Conservation (phyloP, 2,797 vertebrate species). For the Acanthurus tractus region DNA sequence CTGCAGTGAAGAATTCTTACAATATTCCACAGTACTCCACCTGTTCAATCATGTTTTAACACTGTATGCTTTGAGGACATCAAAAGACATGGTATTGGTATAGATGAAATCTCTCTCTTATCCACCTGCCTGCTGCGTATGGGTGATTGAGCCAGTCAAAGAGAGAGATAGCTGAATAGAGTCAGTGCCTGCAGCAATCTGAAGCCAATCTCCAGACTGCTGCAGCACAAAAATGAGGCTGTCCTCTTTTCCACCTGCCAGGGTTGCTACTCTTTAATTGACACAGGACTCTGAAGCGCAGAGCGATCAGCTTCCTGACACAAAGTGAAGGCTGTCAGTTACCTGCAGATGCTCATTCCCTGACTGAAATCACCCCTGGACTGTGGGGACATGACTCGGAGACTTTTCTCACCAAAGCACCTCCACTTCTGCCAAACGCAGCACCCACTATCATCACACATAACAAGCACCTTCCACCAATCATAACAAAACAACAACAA, state of each 20-base stretch:
- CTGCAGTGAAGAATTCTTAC: slow-evolving; percentile 4
- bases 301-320: slow-evolving; percentile 71
- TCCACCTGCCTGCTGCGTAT: slow-evolving; percentile 54
- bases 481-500: slow-evolving; percentile 43
- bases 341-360: slow-evolving; percentile 43
- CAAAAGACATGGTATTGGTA: slow-evolving; percentile 38
- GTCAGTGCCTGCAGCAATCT: slow-evolving; percentile 67
- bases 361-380: slow-evolving; percentile 43
- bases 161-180: slow-evolving; percentile 58
- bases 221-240: slow-evolving; percentile 66
- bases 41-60: slow-evolving; percentile 48
- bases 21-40: slow-evolving; percentile 12
- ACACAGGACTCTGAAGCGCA: slow-evolving; percentile 57
- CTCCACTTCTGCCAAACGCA: slow-evolving; percentile 10
- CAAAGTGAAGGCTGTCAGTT: slow-evolving; percentile 75
- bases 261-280: slow-evolving; percentile 69
- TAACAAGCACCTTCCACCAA: slow-evolving; percentile 42
- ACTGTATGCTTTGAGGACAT: slow-evolving; percentile 51
- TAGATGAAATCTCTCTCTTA: slow-evolving; percentile 55
- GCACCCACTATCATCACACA: slow-evolving; percentile 39
- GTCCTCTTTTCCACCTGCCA: slow-evolving; percentile 65
- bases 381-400: slow-evolving; percentile 19
- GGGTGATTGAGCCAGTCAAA: slow-evolving; percentile 60
- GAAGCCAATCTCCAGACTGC: slow-evolving; percentile 69
- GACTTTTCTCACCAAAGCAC: slow-evolving; percentile 24